A percentile compares a stretch with the other conserved stretches of the same genome.
phyloP scores from a whole-genome alignment of 2,797 vertebrate species.

The Sphenopsis melanotis region DNA sequence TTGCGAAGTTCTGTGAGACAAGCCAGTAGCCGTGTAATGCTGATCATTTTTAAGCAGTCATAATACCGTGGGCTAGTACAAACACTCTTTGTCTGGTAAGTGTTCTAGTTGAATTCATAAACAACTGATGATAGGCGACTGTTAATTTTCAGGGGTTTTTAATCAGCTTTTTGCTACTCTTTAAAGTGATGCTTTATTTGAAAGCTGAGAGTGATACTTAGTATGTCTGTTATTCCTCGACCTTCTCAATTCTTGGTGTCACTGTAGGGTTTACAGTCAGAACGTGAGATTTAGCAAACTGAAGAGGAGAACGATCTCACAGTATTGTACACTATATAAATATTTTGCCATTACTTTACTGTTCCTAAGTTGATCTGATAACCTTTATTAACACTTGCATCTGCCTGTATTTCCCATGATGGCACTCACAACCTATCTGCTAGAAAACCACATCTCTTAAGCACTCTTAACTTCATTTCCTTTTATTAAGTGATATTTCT shows the following conservation, averaged over 20 bases:
- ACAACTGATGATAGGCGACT: not conserved
- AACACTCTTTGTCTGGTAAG: not conserved
- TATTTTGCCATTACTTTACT: not conserved
- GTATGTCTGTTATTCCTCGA: fast-evolving
- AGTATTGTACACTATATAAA: not conserved
- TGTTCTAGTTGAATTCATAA: not conserved
- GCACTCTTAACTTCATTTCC: not conserved
- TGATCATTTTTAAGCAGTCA: not conserved
- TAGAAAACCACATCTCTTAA: not conserved
- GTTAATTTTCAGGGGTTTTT: not conserved
- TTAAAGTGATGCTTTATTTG: not conserved
- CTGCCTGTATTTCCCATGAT: not conserved
- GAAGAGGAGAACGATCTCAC: not conserved
- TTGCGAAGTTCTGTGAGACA: not conserved
- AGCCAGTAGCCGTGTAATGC: not conserved
- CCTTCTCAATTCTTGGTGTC: not conserved
- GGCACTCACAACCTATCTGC: not conserved
- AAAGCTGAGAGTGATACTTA: not conserved
- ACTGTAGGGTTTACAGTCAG: not conserved
- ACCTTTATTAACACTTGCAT: not conserved
- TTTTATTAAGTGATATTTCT: not conserved
- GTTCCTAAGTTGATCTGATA: not conserved
- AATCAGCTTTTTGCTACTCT: not conserved
- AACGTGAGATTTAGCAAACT: not conserved
- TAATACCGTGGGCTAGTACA: not conserved